Evolutionary conservation across 2,113 vertebrate species (phyloP).

Genomic region (Pipa parva): DNA sequence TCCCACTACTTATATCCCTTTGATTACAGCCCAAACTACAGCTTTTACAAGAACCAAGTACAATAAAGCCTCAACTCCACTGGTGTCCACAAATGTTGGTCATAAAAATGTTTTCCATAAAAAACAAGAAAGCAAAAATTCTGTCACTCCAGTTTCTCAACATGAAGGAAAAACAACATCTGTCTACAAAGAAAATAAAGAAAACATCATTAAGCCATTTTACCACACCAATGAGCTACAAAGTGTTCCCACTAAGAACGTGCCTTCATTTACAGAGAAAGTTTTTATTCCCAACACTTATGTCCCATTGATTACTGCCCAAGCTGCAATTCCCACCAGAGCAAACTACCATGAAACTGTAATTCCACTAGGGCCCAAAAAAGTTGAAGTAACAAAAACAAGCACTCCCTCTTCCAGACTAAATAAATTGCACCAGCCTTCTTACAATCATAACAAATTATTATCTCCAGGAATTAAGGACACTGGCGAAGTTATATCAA

Average conservation of each 20-base stretch:
- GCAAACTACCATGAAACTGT: not conserved
- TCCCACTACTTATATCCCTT: not conserved
- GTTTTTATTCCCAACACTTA: not conserved
- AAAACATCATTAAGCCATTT: constrained; percentile 19
- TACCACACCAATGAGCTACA: constrained; percentile 24
- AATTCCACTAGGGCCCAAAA: constrained; percentile 15
- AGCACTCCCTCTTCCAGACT: not conserved
- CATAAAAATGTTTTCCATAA: not conserved
- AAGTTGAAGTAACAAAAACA: not conserved
- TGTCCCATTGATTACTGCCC: not conserved
- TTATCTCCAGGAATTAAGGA: constrained; percentile 34
- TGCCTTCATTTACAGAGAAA: not conserved
- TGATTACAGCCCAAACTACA: not conserved
- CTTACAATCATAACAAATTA: constrained; percentile 33
- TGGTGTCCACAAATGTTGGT: constrained; percentile 12
- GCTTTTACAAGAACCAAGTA: not conserved
- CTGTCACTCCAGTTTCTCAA: constrained; percentile 7
- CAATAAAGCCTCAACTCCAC: constrained; percentile 3
- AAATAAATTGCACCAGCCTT: constrained; percentile 14
- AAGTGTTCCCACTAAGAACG: constrained; percentile 1
- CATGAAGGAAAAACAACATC: constrained; percentile 4
- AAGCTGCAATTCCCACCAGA: not conserved
- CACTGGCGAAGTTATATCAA: not conserved
- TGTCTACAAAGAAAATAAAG: constrained; percentile 32
- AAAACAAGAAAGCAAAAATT: constrained; percentile 37